Evolutionary conservation across 2,888 invertebrate species (phyloP).

Genomic region (Syrphus vitripennis): DNA sequence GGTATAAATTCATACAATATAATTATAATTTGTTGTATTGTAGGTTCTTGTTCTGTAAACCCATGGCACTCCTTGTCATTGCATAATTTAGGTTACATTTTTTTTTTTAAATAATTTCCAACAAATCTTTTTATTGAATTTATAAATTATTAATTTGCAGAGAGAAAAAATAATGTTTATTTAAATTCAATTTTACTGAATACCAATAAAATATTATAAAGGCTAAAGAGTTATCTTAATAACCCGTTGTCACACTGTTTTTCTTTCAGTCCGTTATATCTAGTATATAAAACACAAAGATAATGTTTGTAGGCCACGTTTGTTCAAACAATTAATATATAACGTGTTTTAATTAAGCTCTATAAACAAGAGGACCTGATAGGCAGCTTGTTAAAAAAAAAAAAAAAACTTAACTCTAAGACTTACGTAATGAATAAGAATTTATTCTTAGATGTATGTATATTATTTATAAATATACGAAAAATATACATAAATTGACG

Average conservation of each 20-base stretch:
- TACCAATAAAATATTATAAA: constrained; percentile 50
- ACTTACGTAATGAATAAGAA: constrained; percentile 3
- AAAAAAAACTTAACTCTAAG: no score
- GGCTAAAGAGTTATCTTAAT: constrained; percentile 53
- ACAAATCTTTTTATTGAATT: constrained; percentile 18
- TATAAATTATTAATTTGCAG: constrained; percentile 41
- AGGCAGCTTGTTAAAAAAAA: background rate
- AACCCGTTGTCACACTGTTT: constrained; percentile 52
- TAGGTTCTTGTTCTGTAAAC: background rate
- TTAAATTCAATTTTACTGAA: constrained; percentile 52
- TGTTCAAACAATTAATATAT: constrained; percentile 15
- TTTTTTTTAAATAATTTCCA: background rate
- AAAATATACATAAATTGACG: no score
- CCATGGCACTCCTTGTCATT: background rate
- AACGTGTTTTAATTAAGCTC: constrained; percentile 43
- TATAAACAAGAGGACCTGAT: background rate
- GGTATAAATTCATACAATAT: background rate
- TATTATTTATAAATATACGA: background rate
- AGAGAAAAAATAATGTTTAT: constrained; percentile 29
- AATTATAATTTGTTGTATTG: background rate
- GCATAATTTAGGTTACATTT: background rate
- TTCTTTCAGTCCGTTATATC: constrained; percentile 7
- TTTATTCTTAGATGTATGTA: background rate
- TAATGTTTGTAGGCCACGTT: constrained; percentile 10
- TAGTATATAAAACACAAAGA: constrained; percentile 1